phyloP scores from a whole-genome alignment of 2,113 vertebrate species.

The Anhinga rufa region DNA sequence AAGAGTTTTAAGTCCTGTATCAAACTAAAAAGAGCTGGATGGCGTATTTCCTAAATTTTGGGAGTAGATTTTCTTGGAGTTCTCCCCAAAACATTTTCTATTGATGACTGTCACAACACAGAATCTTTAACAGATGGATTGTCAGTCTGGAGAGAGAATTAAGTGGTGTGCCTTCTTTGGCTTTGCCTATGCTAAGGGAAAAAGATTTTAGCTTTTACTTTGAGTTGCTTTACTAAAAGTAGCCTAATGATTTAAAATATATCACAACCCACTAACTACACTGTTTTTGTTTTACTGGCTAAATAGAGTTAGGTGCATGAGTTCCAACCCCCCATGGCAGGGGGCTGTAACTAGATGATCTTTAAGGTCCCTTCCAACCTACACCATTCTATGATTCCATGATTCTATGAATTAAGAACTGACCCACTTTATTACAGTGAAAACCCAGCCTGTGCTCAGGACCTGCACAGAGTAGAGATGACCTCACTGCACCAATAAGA shows the following conservation, averaged over 20 bases:
- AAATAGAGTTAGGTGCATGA: not conserved
- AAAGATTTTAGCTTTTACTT: not conserved
- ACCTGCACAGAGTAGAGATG: not conserved
- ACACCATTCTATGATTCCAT: not conserved
- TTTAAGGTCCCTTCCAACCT: not conserved
- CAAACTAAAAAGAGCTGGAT: not conserved
- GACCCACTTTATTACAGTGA: not conserved
- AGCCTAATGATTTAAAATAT: not conserved
- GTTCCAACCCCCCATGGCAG: not conserved
- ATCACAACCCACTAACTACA: not conserved
- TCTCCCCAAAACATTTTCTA: not conserved
- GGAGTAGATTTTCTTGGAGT: not conserved
- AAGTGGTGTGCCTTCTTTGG: not conserved
- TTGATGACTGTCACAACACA: not conserved
- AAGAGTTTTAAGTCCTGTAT: not conserved
- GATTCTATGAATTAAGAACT: not conserved
- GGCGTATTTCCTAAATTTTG: not conserved
- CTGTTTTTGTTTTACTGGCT: not conserved
- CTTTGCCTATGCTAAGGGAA: not conserved
- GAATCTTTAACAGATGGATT: not conserved
- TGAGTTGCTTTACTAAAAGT: not conserved
- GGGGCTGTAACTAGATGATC: not conserved
- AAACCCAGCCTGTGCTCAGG: not conserved
- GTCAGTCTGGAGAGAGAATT: not conserved
- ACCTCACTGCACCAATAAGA: not conserved